phyloP scores from a whole-genome alignment of 2,888 invertebrate species.

The Coleophora flavipennella region DNA sequence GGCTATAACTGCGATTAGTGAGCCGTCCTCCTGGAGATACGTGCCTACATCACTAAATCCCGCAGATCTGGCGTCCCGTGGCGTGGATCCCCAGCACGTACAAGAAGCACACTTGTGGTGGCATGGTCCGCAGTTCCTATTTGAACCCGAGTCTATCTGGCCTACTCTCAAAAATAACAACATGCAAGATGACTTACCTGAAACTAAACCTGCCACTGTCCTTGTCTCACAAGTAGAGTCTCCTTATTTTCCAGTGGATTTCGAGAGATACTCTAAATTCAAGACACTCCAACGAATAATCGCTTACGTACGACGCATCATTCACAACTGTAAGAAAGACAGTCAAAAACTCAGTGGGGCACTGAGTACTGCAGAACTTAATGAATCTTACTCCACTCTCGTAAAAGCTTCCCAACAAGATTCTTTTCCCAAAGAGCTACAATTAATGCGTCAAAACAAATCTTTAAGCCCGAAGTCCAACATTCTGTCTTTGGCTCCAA shows the following conservation, averaged over 20 bases:
- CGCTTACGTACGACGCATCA: neutral
- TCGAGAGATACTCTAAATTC: neutral
- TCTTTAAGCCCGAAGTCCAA: no score
- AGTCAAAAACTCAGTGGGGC: no score
- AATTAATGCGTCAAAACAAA: no score
- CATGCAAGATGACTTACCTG: neutral
- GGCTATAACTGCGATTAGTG: neutral
- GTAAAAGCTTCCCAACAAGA: no score
- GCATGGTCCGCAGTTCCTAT: conserved; percentile 1
- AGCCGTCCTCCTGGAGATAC: neutral
- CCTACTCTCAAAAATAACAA: neutral
- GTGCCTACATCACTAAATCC: conserved; percentile 1
- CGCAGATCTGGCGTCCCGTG: conserved; percentile 3
- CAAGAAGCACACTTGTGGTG: conserved; percentile 1
- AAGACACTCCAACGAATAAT: neutral
- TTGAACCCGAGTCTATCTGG: neutral
- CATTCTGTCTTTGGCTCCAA: no score
- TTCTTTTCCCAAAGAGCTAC: no score
- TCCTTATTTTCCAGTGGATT: neutral
- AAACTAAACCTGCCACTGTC: neutral
- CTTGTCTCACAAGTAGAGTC: neutral
- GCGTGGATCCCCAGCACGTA: neutral
- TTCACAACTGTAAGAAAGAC: conserved; percentile 1
- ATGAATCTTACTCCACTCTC: no score
- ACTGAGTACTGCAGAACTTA: no score